A percentile compares a stretch with the other conserved stretches of the same genome.
Conservation (phyloP, 2,888 invertebrate genomes). For the Fissipunctia ypsillon region DNA sequence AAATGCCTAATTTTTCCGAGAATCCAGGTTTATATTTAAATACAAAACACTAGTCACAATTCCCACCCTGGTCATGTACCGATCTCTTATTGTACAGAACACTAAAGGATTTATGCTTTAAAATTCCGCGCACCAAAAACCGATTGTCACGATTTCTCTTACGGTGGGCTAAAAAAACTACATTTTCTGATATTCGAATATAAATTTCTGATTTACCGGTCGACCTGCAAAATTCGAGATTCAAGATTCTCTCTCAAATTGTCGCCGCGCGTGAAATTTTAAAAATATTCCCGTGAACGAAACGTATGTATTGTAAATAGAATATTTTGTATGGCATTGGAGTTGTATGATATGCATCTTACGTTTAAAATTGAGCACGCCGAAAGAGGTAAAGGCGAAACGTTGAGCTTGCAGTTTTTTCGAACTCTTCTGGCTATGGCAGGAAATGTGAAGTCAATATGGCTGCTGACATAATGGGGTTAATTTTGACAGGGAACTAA, state of each 20-base stretch:
- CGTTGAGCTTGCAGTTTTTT: constrained; percentile 41
- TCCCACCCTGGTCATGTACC: constrained; percentile 28
- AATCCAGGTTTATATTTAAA: not conserved
- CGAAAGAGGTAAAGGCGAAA: constrained; percentile 42
- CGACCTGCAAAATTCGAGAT: constrained; percentile 71
- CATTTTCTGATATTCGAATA: constrained; percentile 75
- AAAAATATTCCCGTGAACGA: constrained; percentile 75
- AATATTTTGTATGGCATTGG: constrained; percentile 73
- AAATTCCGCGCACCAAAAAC: constrained; percentile 57
- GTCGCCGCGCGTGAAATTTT: constrained; percentile 70
- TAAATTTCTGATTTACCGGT: constrained; percentile 80
- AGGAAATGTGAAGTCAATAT: constrained; percentile 38
- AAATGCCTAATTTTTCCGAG: not conserved
- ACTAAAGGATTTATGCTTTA: constrained; percentile 57
- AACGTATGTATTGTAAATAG: constrained; percentile 74
- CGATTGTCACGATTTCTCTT: constrained; percentile 58
- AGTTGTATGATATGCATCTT: constrained; percentile 62
- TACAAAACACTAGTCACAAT: not conserved
- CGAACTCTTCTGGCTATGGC: constrained; percentile 37
- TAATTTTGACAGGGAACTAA: constrained; percentile 12
- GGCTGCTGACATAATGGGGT: constrained; percentile 1
- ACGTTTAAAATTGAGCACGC: constrained; percentile 57
- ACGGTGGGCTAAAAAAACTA: constrained; percentile 53
- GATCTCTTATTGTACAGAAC: constrained; percentile 27
- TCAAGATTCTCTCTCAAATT: constrained; percentile 66